Conservation (phyloP, 1,140 invertebrate species). For the Homalodisca vitripennis region DNA sequence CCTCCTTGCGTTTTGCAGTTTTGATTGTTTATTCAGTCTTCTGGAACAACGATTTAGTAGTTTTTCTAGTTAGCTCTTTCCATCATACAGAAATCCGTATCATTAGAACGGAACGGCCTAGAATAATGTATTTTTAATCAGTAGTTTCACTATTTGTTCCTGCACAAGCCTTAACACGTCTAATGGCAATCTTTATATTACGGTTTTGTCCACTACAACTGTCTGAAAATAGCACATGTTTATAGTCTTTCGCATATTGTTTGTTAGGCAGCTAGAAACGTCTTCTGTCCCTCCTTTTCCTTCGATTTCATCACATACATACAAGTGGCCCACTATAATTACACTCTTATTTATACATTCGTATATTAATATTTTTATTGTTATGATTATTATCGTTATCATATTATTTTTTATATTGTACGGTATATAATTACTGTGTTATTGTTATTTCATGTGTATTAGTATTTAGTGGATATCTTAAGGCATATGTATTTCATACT, state of each 20-base stretch:
- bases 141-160: constrained; percentile 37
- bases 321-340: background rate
- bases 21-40: constrained; percentile 29
- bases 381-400: no score
- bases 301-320: constrained; percentile 25
- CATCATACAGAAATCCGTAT: constrained; percentile 34
- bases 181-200: constrained; percentile 37
- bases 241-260: background rate
- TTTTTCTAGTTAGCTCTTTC: constrained; percentile 29
- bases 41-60: constrained; percentile 23
- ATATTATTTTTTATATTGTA: no score
- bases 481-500: no score
- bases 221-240: constrained; percentile 32
- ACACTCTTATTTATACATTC: no score
- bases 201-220: no score
- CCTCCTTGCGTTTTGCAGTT: constrained; percentile 25
- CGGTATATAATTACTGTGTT: no score
- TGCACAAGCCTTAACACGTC: constrained; percentile 39
- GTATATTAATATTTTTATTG: no score
- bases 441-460: no score
- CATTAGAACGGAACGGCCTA: constrained; percentile 41
- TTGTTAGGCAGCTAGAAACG: background rate
- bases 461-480: no score
- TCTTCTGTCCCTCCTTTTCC: constrained; percentile 19
- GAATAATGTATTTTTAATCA: constrained; percentile 43